phyloP scores from a whole-genome alignment of 37 sponge, comb jelly and placozoan genomes.

The Hexactinellida sp. region DNA sequence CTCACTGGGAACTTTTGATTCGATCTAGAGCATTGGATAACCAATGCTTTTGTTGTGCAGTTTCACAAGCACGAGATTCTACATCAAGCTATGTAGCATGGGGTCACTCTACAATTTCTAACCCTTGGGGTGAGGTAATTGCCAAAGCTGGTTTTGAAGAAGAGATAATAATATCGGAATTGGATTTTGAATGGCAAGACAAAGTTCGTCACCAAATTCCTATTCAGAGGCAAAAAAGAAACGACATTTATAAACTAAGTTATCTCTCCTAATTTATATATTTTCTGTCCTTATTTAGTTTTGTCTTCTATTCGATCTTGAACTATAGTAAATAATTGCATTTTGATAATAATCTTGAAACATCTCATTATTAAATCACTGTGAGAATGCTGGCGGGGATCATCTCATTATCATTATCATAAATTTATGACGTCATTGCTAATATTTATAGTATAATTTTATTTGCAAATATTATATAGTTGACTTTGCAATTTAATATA shows the following conservation, averaged over 20 bases:
- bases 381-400: too few species aligned
- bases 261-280: not conserved
- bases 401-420: too few species aligned
- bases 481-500: too few species aligned
- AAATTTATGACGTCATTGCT: too few species aligned
- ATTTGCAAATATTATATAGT: too few species aligned
- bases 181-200: constrained; percentile 34
- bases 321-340: too few species aligned
- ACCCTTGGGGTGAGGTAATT: constrained; percentile 60
- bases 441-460: too few species aligned
- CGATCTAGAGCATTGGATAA: constrained; percentile 35
- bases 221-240: constrained; percentile 30
- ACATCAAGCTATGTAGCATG: constrained; percentile 53
- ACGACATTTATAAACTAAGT: constrained; percentile 27
- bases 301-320: too few species aligned
- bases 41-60: constrained; percentile 21
- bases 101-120: constrained; percentile 59
- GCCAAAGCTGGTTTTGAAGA: constrained; percentile 22
- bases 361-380: too few species aligned
- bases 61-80: constrained; percentile 68
- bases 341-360: too few species aligned
- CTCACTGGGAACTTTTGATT: constrained; percentile 82
- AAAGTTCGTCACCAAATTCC: constrained; percentile 31
- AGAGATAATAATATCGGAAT: not conserved
- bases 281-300: not conserved